phyloP scores from a whole-genome alignment of 2,888 invertebrate genomes.

The Mystacides longicornis region DNA sequence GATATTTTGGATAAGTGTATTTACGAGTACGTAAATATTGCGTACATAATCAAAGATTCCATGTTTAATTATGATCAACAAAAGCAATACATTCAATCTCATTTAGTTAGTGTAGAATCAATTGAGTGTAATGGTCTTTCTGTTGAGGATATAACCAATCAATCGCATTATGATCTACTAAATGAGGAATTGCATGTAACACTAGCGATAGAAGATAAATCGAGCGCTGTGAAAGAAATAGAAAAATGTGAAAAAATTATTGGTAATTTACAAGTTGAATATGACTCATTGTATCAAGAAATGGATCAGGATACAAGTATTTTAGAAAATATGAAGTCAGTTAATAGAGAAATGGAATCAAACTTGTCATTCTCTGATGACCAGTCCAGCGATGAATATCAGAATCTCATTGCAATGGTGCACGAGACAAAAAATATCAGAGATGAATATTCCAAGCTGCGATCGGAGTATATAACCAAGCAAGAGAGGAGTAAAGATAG shows the following conservation, averaged over 20 bases:
- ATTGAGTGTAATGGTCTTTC: background rate
- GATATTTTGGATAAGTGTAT: slow-evolving; percentile 5
- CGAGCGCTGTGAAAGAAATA: slow-evolving; percentile 7
- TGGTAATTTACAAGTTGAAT: slow-evolving; percentile 10
- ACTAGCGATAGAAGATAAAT: background rate
- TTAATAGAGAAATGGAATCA: slow-evolving; percentile 6
- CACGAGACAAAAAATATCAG: slow-evolving; percentile 16
- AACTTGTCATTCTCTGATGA: background rate
- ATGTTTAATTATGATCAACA: slow-evolving; percentile 6
- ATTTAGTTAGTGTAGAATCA: slow-evolving; percentile 3
- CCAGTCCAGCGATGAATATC: slow-evolving; percentile 3
- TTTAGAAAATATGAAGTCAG: slow-evolving; percentile 1
- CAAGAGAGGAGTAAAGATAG: slow-evolving; percentile 3
- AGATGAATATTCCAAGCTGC: slow-evolving; percentile 19
- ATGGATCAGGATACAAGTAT: background rate
- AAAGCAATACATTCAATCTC: slow-evolving; percentile 5
- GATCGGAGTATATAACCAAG: slow-evolving; percentile 3
- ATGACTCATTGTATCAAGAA: background rate
- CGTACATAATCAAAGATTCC: slow-evolving; percentile 17
- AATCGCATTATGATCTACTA: slow-evolving; percentile 14
- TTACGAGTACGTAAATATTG: slow-evolving; percentile 17
- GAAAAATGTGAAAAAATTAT: slow-evolving; percentile 10
- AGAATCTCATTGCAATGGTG: slow-evolving; percentile 11
- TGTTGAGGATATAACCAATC: slow-evolving; percentile 3
- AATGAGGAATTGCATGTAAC: slow-evolving; percentile 11